phyloP scores from a whole-genome alignment of 2,113 vertebrate species.

The Loxodonta africana region DNA sequence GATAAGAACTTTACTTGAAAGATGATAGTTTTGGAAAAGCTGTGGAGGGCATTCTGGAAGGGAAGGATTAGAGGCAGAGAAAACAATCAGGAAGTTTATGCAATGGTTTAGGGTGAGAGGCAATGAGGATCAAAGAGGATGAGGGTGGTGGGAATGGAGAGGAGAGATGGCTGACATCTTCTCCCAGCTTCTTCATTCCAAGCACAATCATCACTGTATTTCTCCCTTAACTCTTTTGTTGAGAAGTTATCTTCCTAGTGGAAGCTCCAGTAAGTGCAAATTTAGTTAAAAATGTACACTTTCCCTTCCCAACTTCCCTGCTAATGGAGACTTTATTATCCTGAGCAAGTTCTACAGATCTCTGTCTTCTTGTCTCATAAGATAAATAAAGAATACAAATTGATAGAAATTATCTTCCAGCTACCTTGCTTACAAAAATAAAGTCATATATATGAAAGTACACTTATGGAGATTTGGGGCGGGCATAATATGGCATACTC shows the following conservation, averaged over 20 bases:
- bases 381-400: not conserved
- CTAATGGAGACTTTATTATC: not conserved
- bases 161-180: not conserved
- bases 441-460: not conserved
- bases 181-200: not conserved
- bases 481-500: accelerated
- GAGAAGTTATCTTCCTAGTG: not conserved
- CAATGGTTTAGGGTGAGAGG: conserved; percentile 12
- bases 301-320: not conserved
- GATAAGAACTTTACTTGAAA: not conserved
- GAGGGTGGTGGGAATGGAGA: not conserved
- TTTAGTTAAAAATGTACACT: not conserved
- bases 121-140: not conserved
- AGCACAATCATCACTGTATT: not conserved
- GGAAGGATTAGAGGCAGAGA: not conserved
- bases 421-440: not conserved
- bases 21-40: not conserved
- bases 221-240: not conserved
- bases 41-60: not conserved
- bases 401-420: not conserved
- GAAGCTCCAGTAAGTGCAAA: not conserved
- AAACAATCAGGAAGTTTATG: not conserved
- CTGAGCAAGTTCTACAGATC: not conserved
- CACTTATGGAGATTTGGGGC: not conserved
- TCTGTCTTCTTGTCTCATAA: not conserved